These are phyloP conservation scores for Drosophila ohnishii DNA, from an alignment of 1,140 invertebrate species.

Conservation along the genomic window DNA sequence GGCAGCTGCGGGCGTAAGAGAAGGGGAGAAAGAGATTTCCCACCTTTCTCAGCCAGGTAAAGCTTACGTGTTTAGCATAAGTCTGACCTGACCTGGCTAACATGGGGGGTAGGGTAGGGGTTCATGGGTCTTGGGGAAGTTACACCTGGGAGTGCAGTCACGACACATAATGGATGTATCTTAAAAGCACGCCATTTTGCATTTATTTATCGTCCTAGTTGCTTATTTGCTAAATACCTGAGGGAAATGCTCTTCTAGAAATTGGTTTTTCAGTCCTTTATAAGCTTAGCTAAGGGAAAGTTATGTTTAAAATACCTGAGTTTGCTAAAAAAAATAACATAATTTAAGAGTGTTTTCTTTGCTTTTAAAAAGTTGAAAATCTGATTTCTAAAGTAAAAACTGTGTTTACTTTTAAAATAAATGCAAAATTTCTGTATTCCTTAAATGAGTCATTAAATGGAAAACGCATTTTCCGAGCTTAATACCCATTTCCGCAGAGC, in stretches of 20 bases:
- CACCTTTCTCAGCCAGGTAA: constrained; percentile 11
- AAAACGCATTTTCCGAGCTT: constrained; percentile 16
- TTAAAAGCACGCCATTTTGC: constrained; percentile 53
- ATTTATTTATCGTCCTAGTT: constrained; percentile 48
- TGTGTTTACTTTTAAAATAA: background rate
- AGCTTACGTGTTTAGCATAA: constrained; percentile 49
- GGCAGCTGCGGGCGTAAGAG: constrained; percentile 35
- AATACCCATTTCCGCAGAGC: background rate
- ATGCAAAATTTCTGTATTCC: background rate
- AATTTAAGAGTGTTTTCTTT: background rate
- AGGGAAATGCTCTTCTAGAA: constrained; percentile 6
- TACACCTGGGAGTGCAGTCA: constrained; percentile 34
- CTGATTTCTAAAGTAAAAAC: background rate
- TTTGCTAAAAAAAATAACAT: too few relatives aligned
- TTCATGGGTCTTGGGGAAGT: background rate
- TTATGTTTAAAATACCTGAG: background rate
- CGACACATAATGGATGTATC: constrained; percentile 55
- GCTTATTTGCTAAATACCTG: constrained; percentile 10
- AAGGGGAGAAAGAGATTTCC: constrained; percentile 17
- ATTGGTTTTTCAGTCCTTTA: background rate
- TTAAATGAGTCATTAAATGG: constrained; percentile 2
- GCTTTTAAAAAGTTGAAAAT: background rate
- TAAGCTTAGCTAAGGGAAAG: background rate
- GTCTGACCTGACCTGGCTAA: constrained; percentile 3
- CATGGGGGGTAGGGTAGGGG: background rate